Conservation (phyloP, 2,888 invertebrate species). For the Ichneumoninae sp. region DNA sequence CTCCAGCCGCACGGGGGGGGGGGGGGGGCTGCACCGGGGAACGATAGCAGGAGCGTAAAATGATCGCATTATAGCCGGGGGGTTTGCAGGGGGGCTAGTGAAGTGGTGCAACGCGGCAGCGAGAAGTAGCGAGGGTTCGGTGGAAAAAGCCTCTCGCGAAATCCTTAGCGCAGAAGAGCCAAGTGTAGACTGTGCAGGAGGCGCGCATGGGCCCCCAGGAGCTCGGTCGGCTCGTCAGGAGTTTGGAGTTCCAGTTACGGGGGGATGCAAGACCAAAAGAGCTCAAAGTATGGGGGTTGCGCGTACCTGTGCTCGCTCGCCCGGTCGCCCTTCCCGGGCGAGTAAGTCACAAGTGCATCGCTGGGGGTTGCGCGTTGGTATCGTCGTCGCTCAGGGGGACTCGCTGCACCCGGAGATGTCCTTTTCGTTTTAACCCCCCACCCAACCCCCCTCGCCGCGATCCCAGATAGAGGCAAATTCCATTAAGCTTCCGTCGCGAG, state of each 20-base stretch:
- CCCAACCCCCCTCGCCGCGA: too few species aligned
- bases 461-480: neutral
- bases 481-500: neutral
- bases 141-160: constrained; percentile 37
- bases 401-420: neutral
- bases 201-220: constrained; percentile 3
- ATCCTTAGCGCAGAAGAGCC: constrained; percentile 45
- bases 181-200: constrained; percentile 24
- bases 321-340: constrained; percentile 18
- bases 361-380: constrained; percentile 18
- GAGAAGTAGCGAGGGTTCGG: constrained; percentile 13
- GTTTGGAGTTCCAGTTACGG: constrained; percentile 16
- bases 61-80: constrained; percentile 59
- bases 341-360: constrained; percentile 15
- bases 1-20: constrained; percentile 64
- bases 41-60: constrained; percentile 68
- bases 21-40: neutral
- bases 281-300: constrained; percentile 20
- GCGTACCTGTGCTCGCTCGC: constrained; percentile 7
- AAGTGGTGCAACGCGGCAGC: constrained; percentile 13
- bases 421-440: neutral
- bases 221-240: constrained; percentile 2
- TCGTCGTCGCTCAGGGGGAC: constrained; percentile 30
- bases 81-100: neutral
- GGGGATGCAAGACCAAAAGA: constrained; percentile 1